Base-by-base conservation (phyloP, 2,888 invertebrate genomes). In the Drosophila flavopinicola region DNA sequence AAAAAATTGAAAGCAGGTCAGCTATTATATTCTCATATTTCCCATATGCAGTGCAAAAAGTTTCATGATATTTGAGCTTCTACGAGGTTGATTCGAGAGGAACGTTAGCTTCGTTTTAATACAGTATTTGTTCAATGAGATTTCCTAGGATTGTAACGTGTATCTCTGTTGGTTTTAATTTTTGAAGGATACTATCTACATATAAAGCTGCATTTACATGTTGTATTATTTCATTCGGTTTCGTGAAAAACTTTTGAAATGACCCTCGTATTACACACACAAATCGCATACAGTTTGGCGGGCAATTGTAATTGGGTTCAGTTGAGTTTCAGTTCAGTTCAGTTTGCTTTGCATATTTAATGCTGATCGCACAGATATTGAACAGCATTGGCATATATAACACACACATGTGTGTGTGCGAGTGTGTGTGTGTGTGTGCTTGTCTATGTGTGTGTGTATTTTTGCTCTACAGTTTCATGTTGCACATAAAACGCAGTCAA, bases 301-400 rank as follows among this genome's bases (percentile, higher is more conserved):
- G 24, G 49, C 63, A 75, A 61, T 61, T 53, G 49, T 60, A 75
- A 61, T 61, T 53, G 66, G 60, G 63, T 73, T 80, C 66, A 77
- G 52, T 56, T 35, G 41, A 27, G 37, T 75, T 75, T 63, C 11
- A 29, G 17, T 44, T 41, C 15, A 39, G 24, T 17, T 56, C 20
- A 57, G 75, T 63, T 64, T 78, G 75, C 59, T 78, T 66, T 54
- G 79, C 86, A 64, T 71, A 67, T 85, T 78, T 82, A 75, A 61
- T 83, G 84, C 86, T 79, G 86, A 83, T 80, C 86, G 74, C 61
- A 61, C 79, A 69, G 79, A 80, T 80, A 84, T 86, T 69, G 84
- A 86, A 79, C 80, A 76, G 67, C 69, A 73, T 78, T 75, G 83
- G 66, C 71, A 75, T 58, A 84, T 52, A 48, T 54, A 63, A 41